A percentile compares a stretch with the other conserved stretches of the same genome.
phyloP scores from a whole-genome alignment of 1,140 invertebrate species.

The Drosophila punjabiensis region DNA sequence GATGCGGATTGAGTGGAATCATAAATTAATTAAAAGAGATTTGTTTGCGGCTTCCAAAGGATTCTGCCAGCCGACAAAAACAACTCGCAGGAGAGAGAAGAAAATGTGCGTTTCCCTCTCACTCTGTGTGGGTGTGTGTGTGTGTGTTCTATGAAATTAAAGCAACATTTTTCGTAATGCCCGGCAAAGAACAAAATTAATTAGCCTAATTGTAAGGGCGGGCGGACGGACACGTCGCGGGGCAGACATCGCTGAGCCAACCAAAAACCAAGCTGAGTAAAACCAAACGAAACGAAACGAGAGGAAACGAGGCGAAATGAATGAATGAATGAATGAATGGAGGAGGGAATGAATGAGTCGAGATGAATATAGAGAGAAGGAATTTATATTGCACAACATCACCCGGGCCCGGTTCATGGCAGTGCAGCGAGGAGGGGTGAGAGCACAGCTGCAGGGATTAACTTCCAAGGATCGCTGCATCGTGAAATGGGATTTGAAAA shows the following conservation, averaged over 20 bases:
- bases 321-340: conserved; percentile 71
- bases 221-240: conserved; percentile 48
- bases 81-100: conserved; percentile 48
- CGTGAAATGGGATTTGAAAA: conserved; percentile 7
- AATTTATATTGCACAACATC: conserved; percentile 73
- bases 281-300: conserved; percentile 67
- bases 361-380: conserved; percentile 70
- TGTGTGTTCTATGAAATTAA: conserved; percentile 73
- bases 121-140: conserved; percentile 26
- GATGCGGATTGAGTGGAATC: conserved; percentile 84
- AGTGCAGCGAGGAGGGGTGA: conserved; percentile 13
- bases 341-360: conserved; percentile 58
- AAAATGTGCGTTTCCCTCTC: conserved; percentile 66
- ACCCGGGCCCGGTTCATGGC: conserved; percentile 23
- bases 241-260: conserved; percentile 36
- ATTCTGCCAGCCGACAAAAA: conserved; percentile 70
- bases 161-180: conserved; percentile 82
- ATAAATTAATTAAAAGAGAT: conserved; percentile 85
- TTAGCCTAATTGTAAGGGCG: conserved; percentile 83
- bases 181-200: conserved; percentile 82
- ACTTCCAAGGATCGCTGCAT: conserved; percentile 7
- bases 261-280: conserved; percentile 16
- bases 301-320: conserved; percentile 43
- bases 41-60: conserved; percentile 84
- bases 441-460: not conserved